Conservation (phyloP, 2,888 invertebrate species). For the Caenorhabditis sulstoni region DNA sequence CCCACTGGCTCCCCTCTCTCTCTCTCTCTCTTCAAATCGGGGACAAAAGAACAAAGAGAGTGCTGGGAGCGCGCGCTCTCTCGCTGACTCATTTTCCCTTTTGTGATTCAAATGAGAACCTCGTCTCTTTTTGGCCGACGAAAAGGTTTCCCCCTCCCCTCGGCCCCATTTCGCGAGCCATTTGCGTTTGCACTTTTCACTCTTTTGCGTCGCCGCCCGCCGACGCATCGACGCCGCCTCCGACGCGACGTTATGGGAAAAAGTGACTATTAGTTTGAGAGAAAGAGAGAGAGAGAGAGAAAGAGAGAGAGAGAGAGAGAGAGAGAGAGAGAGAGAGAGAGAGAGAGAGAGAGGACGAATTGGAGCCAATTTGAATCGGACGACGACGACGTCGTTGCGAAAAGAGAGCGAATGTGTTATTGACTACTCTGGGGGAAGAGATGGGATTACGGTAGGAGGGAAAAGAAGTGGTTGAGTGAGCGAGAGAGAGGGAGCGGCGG, state of each 20-base stretch:
- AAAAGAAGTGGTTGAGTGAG: no score
- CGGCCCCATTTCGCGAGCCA: conserved; percentile 27
- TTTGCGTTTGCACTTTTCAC: conserved; percentile 5
- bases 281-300: no score
- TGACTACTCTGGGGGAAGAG: not conserved
- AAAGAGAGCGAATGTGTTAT: conserved; percentile 26
- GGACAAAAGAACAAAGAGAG: not conserved
- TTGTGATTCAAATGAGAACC: conserved; percentile 56
- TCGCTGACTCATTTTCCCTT: conserved; percentile 1
- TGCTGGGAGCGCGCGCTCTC: not conserved
- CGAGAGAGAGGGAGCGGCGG: no score
- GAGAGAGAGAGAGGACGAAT: conserved; percentile 22
- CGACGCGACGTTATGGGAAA: no score
- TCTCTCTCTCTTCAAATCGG: not conserved
- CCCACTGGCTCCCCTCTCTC: not conserved
- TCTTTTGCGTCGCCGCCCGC: not conserved
- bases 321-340: no score
- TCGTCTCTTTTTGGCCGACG: conserved; percentile 12
- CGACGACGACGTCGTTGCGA: no score
- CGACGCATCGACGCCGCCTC: no score
- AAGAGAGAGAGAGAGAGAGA: no score
- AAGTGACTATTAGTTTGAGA: no score
- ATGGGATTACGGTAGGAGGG: conserved; percentile 1
- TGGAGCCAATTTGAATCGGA: conserved; percentile 26
- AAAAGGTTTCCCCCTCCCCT: not conserved